phyloP scores from a whole-genome alignment of 2,888 invertebrate species.

The Lochmaea crataegi region DNA sequence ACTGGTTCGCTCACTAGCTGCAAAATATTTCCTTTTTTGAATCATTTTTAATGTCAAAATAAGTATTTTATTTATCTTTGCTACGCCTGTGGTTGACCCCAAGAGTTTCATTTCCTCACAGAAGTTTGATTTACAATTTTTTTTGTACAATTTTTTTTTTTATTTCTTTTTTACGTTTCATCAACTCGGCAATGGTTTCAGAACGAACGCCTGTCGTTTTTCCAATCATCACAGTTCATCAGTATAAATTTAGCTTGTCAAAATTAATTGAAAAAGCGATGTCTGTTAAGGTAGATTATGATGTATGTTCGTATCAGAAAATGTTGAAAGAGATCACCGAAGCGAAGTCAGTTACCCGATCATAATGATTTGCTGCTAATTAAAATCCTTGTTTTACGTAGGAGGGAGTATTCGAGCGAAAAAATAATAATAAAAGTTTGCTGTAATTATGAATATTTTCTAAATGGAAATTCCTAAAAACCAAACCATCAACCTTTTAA shows the following conservation, averaged over 20 bases:
- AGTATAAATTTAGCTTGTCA: slow-evolving; percentile 35
- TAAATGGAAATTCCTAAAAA: no score
- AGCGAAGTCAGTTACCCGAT: slow-evolving; percentile 2
- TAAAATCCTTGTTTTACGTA: not conserved
- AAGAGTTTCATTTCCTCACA: slow-evolving; percentile 24
- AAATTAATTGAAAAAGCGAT: slow-evolving; percentile 38
- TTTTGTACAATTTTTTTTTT: slow-evolving; percentile 17
- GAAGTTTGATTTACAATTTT: slow-evolving; percentile 22
- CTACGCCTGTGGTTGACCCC: not conserved
- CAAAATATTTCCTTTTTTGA: no score
- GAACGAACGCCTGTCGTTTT: slow-evolving; percentile 32
- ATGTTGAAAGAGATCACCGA: not conserved
- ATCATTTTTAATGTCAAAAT: no score
- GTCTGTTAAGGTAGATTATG: slow-evolving; percentile 33
- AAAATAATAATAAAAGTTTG: not conserved
- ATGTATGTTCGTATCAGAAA: slow-evolving; percentile 17
- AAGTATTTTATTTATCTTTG: no score
- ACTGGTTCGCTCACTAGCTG: no score
- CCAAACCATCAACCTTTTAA: no score
- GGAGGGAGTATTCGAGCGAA: not conserved
- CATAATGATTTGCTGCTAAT: slow-evolving; percentile 3
- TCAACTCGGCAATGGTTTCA: slow-evolving; percentile 14
- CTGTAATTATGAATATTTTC: not conserved
- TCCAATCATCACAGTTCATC: slow-evolving; percentile 37
- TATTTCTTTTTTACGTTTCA: slow-evolving; percentile 25